Base-by-base conservation (phyloP, 1,140 invertebrate species). In the Cotesia vestalis region DNA sequence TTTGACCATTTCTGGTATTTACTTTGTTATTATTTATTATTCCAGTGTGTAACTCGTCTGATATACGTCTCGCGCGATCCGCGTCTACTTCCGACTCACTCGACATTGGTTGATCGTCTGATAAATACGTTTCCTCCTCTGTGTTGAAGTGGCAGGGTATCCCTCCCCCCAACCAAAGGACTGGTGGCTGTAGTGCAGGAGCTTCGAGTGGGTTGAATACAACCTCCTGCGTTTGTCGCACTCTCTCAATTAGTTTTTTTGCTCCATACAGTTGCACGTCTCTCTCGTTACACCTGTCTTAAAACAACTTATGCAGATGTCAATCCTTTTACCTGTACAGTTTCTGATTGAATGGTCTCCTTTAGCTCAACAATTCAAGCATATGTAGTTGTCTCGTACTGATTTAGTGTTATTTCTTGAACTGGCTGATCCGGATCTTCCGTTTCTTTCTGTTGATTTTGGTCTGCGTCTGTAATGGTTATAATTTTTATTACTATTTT, bases 91-190 rank as follows among this genome's bases (percentile, higher is more conserved):
- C 17, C 12, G 53, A 9, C 12, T 55, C 53, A 12, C 17, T 55
- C 12, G 53, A n/a, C 12, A 4, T 9, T 4, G 4, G 12, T 5
- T 20, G 17, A 9, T 55, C 53, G 53, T 55, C 53, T 55, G 53
- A 14, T n/a, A 55, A 9, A 55, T 14, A 11, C 38, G 2, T 40
- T 3, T 4, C 12, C 2, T 4, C 12, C 12, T 4, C 53, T 55
- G 12, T 55, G 4, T 4, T 6, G 5, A 14, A n/a, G 12, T 12
- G 12, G 53, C 17, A 12, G 53, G 53, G 3, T 55, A 4, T 1
- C 17, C 17, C 53, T 4, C 53, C 53, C 12, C 53, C 53, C 53
- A 6, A 55, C 53, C 53, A 55, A 55, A 55, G 55, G 55, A 57
- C 53, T 55, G 53, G 17, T 55, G 53, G 12, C 12, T 55, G 53